Evolutionary conservation across 2,888 invertebrate species (phyloP).

Genomic region (Hetaerina titia): DNA sequence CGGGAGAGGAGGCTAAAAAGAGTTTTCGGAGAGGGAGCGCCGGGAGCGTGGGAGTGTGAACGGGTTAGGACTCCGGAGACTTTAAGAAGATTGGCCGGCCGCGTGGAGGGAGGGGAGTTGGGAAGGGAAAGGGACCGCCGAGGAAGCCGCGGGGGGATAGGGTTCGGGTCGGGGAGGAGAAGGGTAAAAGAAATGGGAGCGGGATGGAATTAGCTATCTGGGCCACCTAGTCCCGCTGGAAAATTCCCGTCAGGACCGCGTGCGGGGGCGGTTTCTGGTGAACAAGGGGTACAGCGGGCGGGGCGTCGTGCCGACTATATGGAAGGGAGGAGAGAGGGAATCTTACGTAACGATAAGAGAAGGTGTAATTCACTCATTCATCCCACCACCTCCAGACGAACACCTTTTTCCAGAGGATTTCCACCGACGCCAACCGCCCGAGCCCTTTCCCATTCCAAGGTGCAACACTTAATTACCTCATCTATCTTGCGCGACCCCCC

Average conservation of each 20-base stretch:
- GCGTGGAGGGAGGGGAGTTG: neutral
- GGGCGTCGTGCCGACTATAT: neutral
- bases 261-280: neutral
- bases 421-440: neutral
- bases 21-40: neutral
- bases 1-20: neutral
- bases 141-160: neutral
- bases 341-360: neutral
- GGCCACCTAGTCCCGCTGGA: neutral
- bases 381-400: neutral
- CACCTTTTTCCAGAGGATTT: neutral
- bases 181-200: neutral
- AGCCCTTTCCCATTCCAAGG: neutral
- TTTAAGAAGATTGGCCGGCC: neutral
- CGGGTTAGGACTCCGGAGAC: neutral
- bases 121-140: neutral
- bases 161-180: neutral
- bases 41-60: neutral
- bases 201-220: constrained; percentile 47
- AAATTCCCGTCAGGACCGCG: neutral
- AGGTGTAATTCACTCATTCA: constrained; percentile 33
- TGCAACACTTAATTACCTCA: constrained; percentile 43
- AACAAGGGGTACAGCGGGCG: neutral
- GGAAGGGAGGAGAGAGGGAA: neutral
- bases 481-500: neutral